A percentile compares a stretch with the other conserved stretches of the same genome.
Conservation (phyloP, 2,888 invertebrate genomes). For the Tetragonisca angustula region DNA sequence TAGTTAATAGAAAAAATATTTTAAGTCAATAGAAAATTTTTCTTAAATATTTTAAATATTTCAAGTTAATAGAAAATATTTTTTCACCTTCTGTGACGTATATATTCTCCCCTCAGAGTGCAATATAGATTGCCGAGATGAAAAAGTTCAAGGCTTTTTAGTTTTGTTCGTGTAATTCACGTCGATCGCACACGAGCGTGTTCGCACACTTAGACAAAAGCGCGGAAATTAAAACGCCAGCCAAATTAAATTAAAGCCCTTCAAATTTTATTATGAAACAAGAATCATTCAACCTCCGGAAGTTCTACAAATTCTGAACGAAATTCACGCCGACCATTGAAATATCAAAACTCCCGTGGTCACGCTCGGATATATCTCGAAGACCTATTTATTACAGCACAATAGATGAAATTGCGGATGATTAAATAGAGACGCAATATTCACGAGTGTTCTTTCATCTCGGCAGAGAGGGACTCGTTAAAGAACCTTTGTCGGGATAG, state of each 20-base stretch:
- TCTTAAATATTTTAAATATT: neutral
- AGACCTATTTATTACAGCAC: slow-evolving; percentile 12
- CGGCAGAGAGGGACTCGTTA: slow-evolving; percentile 30
- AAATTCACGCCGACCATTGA: neutral
- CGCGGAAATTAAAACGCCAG: too few relatives aligned
- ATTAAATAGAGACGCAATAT: slow-evolving; percentile 48
- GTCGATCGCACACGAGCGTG: too few relatives aligned
- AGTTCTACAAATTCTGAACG: neutral
- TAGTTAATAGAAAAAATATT: too few relatives aligned
- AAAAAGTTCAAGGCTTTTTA: neutral
- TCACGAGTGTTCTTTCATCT: slow-evolving; percentile 55
- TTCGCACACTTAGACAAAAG: too few relatives aligned
- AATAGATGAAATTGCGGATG: slow-evolving; percentile 37
- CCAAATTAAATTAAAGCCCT: too few relatives aligned
- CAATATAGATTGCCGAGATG: neutral
- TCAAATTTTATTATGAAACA: too few relatives aligned
- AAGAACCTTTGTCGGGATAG: slow-evolving; percentile 58
- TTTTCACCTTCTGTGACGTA: neutral
- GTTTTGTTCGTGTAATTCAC: neutral
- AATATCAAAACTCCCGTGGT: neutral
- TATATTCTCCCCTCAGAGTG: neutral
- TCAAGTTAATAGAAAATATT: neutral
- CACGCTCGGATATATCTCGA: neutral
- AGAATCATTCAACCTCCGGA: neutral
- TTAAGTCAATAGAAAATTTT: neutral